Conservation (phyloP, 1,140 invertebrate genomes). For the Drosophila ficusphila region DNA sequence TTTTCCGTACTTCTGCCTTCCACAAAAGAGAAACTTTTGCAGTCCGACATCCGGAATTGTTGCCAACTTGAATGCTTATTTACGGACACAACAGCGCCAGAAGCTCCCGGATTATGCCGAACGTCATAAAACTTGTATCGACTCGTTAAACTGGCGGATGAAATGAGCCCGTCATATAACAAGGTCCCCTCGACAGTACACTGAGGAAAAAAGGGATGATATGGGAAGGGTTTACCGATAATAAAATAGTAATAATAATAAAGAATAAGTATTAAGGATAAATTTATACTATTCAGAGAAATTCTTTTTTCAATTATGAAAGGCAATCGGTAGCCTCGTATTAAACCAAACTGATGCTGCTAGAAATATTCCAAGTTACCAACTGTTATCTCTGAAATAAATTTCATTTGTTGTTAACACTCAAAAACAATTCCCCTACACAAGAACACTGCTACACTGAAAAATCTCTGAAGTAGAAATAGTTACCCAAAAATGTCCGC, state of each 20-base stretch:
- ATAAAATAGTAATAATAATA: too few relatives aligned
- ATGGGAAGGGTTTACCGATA: background rate
- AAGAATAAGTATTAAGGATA: too few relatives aligned
- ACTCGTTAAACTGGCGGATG: slow-evolving; percentile 30
- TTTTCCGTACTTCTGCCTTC: slow-evolving; percentile 53
- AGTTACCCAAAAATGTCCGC: slow-evolving; percentile 84
- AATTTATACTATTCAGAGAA: too few relatives aligned
- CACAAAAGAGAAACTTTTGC: slow-evolving; percentile 59
- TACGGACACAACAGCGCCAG: slow-evolving; percentile 42
- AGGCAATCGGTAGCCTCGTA: too few relatives aligned
- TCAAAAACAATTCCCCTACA: background rate
- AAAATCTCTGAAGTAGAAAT: background rate
- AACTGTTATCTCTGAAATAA: background rate
- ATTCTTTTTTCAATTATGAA: too few relatives aligned
- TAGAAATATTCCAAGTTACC: too few relatives aligned
- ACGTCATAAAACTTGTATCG: slow-evolving; percentile 45
- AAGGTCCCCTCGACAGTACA: background rate
- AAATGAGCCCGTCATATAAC: slow-evolving; percentile 11
- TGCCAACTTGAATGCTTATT: slow-evolving; percentile 68
- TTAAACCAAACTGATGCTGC: too few relatives aligned
- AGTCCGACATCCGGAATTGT: slow-evolving; percentile 53
- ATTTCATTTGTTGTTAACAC: background rate
- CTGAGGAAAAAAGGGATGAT: too few relatives aligned
- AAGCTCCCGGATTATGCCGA: slow-evolving; percentile 35
- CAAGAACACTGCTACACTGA: background rate